Evolutionary conservation across 2,888 invertebrate genomes (phyloP).

Genomic region (Apeira syringaria): DNA sequence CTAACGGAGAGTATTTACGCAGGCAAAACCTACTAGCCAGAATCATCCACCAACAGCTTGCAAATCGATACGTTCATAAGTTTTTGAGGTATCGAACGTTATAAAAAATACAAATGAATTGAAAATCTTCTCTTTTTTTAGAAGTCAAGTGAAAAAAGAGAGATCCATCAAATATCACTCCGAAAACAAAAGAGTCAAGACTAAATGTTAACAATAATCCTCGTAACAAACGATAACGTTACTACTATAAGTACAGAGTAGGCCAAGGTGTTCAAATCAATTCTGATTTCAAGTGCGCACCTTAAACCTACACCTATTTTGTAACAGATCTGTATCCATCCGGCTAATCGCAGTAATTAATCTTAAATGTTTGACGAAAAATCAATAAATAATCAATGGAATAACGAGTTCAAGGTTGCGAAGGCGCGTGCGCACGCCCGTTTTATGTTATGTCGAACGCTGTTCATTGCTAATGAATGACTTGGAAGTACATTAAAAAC

Average conservation of each 20-base stretch:
- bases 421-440: constrained; percentile 46
- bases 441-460: constrained; percentile 22
- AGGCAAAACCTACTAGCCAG: no score
- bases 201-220: background rate
- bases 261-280: constrained; percentile 8
- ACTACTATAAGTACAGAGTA: no score
- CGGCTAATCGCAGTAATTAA: constrained; percentile 48
- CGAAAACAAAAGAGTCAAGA: no score
- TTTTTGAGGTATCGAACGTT: no score
- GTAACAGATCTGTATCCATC: constrained; percentile 35
- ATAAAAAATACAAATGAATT: no score
- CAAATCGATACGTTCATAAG: no score
- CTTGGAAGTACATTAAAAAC: background rate
- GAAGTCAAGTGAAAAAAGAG: no score
- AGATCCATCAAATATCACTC: no score
- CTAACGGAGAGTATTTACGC: no score
- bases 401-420: constrained; percentile 53
- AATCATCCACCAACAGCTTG: no score
- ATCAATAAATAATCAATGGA: constrained; percentile 53
- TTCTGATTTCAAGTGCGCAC: constrained; percentile 23
- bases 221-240: constrained; percentile 2
- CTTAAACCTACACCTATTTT: constrained; percentile 31
- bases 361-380: constrained; percentile 55
- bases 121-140: no score
- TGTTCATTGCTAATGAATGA: background rate